Percentiles rank a stretch among this genome's conserved stretches.
These are phyloP conservation scores for Pitangus sulphuratus DNA, from an alignment of 2,797 vertebrate species.

Conservation along the genomic window DNA sequence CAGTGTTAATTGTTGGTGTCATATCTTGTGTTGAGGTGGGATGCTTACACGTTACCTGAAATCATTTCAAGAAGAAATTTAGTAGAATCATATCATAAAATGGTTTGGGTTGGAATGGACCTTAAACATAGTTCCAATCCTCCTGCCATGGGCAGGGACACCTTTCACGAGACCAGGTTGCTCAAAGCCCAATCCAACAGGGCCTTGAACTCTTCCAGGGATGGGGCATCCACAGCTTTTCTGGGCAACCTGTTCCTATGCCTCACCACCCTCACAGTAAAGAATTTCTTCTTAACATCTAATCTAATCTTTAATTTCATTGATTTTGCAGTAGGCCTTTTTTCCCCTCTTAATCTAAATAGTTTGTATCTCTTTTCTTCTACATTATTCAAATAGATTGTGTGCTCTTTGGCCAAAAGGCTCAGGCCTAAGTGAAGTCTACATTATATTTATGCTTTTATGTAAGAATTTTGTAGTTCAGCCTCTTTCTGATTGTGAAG, in stretches of 20 bases:
- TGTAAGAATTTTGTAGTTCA: background rate
- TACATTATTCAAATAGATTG: background rate
- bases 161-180: background rate
- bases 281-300: background rate
- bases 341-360: background rate
- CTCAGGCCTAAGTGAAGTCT: background rate
- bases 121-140: background rate
- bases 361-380: background rate
- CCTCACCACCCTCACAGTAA: background rate
- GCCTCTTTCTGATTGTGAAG: background rate
- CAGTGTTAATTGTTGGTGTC: background rate
- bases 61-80: background rate
- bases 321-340: background rate
- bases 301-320: background rate
- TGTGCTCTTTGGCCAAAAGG: background rate
- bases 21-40: background rate
- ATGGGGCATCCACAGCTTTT: background rate
- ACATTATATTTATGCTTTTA: background rate
- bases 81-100: background rate
- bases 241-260: background rate
- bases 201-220: background rate
- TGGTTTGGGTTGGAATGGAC: background rate
- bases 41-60: background rate
- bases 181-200: background rate
- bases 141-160: background rate